phyloP scores from a whole-genome alignment of 2,888 invertebrate species.

The Chloroclystis v-ata region DNA sequence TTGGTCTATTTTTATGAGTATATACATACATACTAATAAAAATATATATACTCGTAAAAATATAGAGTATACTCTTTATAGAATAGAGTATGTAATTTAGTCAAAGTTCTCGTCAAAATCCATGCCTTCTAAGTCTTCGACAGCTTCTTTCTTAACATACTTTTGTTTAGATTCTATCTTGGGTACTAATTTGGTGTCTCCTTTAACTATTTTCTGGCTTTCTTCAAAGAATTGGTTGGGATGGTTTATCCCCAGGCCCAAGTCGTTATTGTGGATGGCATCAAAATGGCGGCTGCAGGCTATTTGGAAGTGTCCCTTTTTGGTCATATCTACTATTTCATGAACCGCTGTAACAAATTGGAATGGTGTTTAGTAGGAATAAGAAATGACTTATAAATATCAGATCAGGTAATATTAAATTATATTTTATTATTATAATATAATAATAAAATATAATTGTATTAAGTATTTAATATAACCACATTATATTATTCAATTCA shows the following conservation, averaged over 20 bases:
- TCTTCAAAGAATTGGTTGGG: conserved; percentile 95
- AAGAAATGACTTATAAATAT: no score
- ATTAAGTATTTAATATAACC: no score
- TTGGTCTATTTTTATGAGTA: no score
- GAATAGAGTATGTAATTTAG: no score
- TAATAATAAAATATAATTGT: no score
- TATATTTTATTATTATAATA: no score
- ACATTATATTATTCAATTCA: no score
- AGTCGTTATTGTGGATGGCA: conserved; percentile 80
- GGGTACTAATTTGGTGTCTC: conserved; percentile 53
- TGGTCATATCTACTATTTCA: conserved; percentile 84
- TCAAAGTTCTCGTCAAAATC: conserved; percentile 52
- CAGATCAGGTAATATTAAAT: no score
- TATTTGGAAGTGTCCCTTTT: conserved; percentile 89
- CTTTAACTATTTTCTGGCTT: conserved; percentile 79
- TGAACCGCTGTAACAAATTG: conserved; percentile 78
- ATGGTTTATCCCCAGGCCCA: conserved; percentile 86
- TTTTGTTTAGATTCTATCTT: conserved; percentile 44
- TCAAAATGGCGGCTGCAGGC: conserved; percentile 95
- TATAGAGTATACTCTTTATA: no score
- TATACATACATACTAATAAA: no score
- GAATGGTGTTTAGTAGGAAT: no score
- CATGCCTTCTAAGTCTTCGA: conserved; percentile 51
- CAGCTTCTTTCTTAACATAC: conserved; percentile 46
- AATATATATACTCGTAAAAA: no score